Evolutionary conservation across 2,113 vertebrate genomes (phyloP).

Genomic region (Lagopus leucura): DNA sequence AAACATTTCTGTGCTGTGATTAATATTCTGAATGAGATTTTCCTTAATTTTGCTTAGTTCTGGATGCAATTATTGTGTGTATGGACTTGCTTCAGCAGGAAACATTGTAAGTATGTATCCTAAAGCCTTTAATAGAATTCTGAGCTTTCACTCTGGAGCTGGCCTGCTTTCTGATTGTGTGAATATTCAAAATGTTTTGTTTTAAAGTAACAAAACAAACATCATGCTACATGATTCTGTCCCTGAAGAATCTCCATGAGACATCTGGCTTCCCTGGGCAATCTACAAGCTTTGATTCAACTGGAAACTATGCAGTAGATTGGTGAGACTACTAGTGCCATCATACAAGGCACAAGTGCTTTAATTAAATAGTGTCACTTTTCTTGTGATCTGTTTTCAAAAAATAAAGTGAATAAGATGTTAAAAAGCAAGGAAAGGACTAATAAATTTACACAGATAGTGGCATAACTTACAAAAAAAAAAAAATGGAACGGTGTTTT

Average conservation of each 20-base stretch:
- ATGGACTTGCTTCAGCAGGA: constrained; percentile 93
- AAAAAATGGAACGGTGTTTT: not conserved
- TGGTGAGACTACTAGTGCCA: not conserved
- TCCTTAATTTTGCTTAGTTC: constrained; percentile 81
- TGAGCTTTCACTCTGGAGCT: not conserved
- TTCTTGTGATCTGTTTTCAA: not conserved
- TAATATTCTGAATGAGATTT: not conserved
- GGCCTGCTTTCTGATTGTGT: not conserved
- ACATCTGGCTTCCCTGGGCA: not conserved
- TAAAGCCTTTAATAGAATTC: not conserved
- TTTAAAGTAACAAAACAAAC: not conserved
- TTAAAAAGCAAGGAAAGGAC: not conserved
- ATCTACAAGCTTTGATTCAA: not conserved
- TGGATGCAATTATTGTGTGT: constrained; percentile 94
- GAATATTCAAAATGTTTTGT: not conserved
- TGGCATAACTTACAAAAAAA: not conserved
- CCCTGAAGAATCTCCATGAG: not conserved
- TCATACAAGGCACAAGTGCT: not conserved
- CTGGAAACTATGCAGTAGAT: not conserved
- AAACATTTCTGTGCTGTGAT: not conserved
- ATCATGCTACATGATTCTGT: not conserved
- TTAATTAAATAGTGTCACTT: not conserved
- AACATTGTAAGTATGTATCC: constrained; percentile 82
- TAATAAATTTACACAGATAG: not conserved
- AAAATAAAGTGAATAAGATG: not conserved